These are phyloP conservation scores for Hyles lineata DNA, from an alignment of 2,888 invertebrate genomes.

Conservation along the genomic window DNA sequence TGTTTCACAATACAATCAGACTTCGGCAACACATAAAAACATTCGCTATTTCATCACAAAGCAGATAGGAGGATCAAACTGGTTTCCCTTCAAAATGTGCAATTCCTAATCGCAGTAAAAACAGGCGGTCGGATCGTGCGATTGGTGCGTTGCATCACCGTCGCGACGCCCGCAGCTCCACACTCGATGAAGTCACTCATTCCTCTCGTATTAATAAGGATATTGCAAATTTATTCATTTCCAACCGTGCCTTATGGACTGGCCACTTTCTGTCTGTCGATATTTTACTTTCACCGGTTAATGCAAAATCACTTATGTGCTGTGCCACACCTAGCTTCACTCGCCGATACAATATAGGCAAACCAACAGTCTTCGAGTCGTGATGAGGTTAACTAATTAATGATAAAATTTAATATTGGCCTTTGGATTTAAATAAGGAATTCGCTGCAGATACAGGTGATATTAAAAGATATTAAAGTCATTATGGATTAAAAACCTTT, in stretches of 20 bases:
- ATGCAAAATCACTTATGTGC: slow-evolving; percentile 24
- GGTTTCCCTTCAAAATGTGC: slow-evolving; percentile 35
- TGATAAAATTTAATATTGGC: background rate
- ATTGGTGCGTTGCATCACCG: slow-evolving; percentile 49
- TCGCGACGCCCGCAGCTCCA: background rate
- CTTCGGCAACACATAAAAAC: slow-evolving; percentile 18
- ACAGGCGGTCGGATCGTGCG: slow-evolving; percentile 15
- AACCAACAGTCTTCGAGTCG: background rate
- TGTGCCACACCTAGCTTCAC: slow-evolving; percentile 2
- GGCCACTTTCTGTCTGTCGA: slow-evolving; percentile 31
- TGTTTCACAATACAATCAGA: slow-evolving; percentile 15
- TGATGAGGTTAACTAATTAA: background rate
- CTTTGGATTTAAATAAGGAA: background rate
- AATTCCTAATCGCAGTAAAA: slow-evolving; percentile 29
- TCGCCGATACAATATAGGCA: background rate
- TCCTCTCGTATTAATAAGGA: slow-evolving; percentile 33
- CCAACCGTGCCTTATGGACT: slow-evolving; percentile 23
- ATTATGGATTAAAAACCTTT: background rate
- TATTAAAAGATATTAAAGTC: background rate
- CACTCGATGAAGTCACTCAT: slow-evolving; percentile 45
- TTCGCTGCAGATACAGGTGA: background rate
- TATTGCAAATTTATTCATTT: slow-evolving; percentile 34
- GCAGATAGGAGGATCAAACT: slow-evolving; percentile 30
- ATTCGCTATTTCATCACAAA: slow-evolving; percentile 27
- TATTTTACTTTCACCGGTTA: slow-evolving; percentile 29